Percentiles rank a stretch among this genome's conserved stretches.
phyloP scores from a whole-genome alignment of 2,888 invertebrate species.

The Troides oblongomaculatus region DNA sequence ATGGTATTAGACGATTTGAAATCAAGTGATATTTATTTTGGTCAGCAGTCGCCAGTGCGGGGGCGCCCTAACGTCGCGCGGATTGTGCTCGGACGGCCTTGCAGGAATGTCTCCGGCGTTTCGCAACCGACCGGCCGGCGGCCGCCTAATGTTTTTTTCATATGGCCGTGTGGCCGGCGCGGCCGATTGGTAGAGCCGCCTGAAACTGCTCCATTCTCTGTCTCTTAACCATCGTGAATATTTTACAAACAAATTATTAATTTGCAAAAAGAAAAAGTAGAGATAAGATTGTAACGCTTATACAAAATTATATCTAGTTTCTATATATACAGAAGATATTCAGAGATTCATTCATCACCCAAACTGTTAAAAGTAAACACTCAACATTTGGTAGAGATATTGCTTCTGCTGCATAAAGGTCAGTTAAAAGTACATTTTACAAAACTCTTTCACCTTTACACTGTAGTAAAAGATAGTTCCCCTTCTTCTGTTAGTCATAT shows the following conservation, averaged over 20 bases:
- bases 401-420: too few species aligned
- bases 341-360: too few species aligned
- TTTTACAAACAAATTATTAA: background rate
- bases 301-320: background rate
- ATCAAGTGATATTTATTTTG: too few species aligned
- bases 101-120: conserved; percentile 25
- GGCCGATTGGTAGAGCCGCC: background rate
- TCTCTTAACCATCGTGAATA: background rate
- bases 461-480: too few species aligned
- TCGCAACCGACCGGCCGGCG: conserved; percentile 18
- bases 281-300: background rate
- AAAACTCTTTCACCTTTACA: too few species aligned
- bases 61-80: conserved; percentile 8
- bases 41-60: background rate
- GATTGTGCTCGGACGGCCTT: conserved; percentile 25
- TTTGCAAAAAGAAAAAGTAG: background rate
- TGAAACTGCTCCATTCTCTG: background rate
- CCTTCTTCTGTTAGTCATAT: too few species aligned
- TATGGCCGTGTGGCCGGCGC: background rate
- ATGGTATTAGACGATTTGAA: too few species aligned
- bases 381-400: too few species aligned
- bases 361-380: too few species aligned
- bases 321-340: too few species aligned
- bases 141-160: conserved; percentile 5
- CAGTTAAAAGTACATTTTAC: too few species aligned